Evolutionary conservation across 2,113 vertebrate species (phyloP).

Genomic region (Dromiciops gliroides): DNA sequence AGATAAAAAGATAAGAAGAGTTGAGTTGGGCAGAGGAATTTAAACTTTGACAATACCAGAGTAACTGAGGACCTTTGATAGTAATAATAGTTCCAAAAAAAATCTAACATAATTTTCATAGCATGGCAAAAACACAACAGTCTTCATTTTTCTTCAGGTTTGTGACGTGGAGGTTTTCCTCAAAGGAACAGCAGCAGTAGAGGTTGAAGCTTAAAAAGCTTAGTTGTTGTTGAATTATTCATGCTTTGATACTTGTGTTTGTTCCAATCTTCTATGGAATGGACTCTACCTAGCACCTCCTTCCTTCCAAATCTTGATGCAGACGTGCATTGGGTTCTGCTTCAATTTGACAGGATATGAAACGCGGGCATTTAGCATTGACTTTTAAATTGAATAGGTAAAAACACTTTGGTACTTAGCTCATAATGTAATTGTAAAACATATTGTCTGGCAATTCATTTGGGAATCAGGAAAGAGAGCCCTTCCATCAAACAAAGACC

Average conservation of each 20-base stretch:
- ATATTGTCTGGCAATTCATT: not conserved
- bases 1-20: not conserved
- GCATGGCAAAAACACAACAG: not conserved
- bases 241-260: slow-evolving; percentile 9
- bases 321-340: not conserved
- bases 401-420: not conserved
- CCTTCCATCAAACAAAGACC: not conserved
- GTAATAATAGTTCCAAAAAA: not conserved
- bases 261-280: not conserved
- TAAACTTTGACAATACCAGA: slow-evolving; percentile 39
- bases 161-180: not conserved
- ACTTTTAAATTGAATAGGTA: not conserved
- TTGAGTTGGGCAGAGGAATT: not conserved
- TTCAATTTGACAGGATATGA: not conserved
- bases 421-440: slow-evolving; percentile 6
- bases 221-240: slow-evolving; percentile 26
- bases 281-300: not conserved
- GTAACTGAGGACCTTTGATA: not conserved
- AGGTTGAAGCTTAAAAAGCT: not conserved
- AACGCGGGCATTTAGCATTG: not conserved
- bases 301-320: slow-evolving; percentile 30
- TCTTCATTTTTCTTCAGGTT: slow-evolving; percentile 10
- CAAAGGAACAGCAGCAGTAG: not conserved
- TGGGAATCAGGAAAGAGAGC: not conserved
- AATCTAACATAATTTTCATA: not conserved